phyloP scores from a whole-genome alignment of 2,888 invertebrate species.

The Pterobdella sp. region DNA sequence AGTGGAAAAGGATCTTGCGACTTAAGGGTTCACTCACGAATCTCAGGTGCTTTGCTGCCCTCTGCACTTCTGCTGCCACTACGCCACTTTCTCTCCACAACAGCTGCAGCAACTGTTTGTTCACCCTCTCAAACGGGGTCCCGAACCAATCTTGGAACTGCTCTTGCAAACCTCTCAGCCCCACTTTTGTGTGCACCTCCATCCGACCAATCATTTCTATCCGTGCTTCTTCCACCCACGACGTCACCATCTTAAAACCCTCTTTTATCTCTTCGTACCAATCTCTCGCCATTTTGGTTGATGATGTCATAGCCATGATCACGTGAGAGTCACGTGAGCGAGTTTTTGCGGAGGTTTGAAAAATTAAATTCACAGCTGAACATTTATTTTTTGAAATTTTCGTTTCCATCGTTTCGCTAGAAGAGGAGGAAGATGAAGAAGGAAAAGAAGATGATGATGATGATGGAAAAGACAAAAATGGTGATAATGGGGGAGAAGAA shows the following conservation, averaged over 20 bases:
- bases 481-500: neutral
- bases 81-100: neutral
- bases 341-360: neutral
- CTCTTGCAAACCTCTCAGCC: neutral
- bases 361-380: neutral
- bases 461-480: neutral
- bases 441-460: neutral
- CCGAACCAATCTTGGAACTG: constrained; percentile 2
- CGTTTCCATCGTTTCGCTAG: neutral
- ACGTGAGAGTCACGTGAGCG: neutral
- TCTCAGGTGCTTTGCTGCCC: neutral
- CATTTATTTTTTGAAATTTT: neutral
- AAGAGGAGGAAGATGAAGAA: neutral
- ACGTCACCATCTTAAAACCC: too few relatives aligned
- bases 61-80: neutral
- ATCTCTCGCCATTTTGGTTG: neutral
- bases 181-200: neutral
- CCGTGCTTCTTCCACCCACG: neutral
- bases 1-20: neutral
- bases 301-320: neutral
- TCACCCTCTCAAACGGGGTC: neutral
- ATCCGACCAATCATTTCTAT: neutral
- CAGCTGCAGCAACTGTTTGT: neutral
- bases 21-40: neutral
- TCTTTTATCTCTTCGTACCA: neutral